Evolutionary conservation across 1,140 invertebrate species (phyloP).

Genomic region (Drosophila guanche): DNA sequence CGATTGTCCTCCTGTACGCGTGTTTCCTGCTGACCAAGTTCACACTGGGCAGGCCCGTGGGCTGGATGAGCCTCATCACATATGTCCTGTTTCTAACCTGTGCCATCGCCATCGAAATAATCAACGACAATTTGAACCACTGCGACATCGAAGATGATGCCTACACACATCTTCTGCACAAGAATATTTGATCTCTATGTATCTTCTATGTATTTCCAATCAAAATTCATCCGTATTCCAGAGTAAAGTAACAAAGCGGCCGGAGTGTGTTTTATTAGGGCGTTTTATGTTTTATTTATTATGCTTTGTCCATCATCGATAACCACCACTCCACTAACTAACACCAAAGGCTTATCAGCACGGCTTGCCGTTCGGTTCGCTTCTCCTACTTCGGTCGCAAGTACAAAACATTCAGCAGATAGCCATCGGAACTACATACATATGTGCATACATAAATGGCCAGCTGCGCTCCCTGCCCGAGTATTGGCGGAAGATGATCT

Average conservation of each 20-base stretch:
- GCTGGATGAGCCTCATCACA: conserved; percentile 88
- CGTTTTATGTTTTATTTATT: too few relatives aligned
- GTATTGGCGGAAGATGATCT: too few relatives aligned
- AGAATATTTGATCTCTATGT: too few relatives aligned
- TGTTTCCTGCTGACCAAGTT: conserved; percentile 82
- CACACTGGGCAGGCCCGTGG: conserved; percentile 88
- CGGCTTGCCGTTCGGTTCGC: neutral
- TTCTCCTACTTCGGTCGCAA: neutral
- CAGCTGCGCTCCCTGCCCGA: too few relatives aligned
- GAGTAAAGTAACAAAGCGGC: too few relatives aligned
- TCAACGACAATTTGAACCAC: conserved; percentile 87
- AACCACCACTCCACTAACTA: too few relatives aligned
- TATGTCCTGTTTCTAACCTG: conserved; percentile 89
- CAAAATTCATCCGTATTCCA: too few relatives aligned
- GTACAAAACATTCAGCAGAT: neutral
- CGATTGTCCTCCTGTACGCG: conserved; percentile 88
- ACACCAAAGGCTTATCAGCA: too few relatives aligned
- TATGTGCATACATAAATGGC: too few relatives aligned
- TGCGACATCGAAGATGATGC: conserved; percentile 83
- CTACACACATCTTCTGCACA: too few relatives aligned
- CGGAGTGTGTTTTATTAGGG: neutral
- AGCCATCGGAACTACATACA: neutral
- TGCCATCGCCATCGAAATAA: conserved; percentile 91
- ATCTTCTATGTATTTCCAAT: too few relatives aligned
- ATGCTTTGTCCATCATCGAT: too few relatives aligned